Evolutionary conservation across 2,113 vertebrate genomes (phyloP).

Genomic region (Pseudolaguvia tuberculata): DNA sequence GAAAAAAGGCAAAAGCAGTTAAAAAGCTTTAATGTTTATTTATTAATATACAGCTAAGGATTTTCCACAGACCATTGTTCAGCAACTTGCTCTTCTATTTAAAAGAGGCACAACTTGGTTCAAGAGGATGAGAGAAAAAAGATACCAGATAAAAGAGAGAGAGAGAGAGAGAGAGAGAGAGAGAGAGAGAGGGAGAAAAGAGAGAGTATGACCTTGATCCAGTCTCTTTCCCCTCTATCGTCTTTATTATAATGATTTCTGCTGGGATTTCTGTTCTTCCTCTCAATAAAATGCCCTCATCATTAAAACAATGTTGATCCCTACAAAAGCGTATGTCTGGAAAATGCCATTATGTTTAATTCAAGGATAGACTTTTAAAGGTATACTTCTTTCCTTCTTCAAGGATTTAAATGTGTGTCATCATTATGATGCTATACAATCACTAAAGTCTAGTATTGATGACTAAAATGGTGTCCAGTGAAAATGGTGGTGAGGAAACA

Average conservation of each 20-base stretch:
- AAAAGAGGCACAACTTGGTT: slow-evolving; percentile 15
- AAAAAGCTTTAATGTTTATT: too few species aligned
- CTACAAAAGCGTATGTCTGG: slow-evolving; percentile 32
- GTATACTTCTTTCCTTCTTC: too few species aligned
- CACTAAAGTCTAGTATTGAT: not conserved
- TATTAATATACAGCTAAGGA: slow-evolving; percentile 13
- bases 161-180: slow-evolving; percentile 6
- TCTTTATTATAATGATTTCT: slow-evolving; percentile 49
- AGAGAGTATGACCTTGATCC: slow-evolving; percentile 46
- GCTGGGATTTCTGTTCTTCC: slow-evolving; percentile 43
- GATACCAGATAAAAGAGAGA: not conserved
- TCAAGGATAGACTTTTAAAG: slow-evolving; percentile 3
- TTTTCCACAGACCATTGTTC: slow-evolving; percentile 31
- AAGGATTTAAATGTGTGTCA: not conserved
- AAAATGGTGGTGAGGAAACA: not conserved
- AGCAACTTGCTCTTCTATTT: slow-evolving; percentile 18
- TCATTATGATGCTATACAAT: not conserved
- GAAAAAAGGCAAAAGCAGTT: too few species aligned
- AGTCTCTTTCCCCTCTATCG: slow-evolving; percentile 16
- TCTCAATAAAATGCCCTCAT: slow-evolving; percentile 42
- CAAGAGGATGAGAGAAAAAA: too few species aligned
- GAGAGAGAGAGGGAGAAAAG: slow-evolving; percentile 10
- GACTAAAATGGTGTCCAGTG: not conserved
- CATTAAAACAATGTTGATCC: slow-evolving; percentile 49
- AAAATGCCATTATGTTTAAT: slow-evolving; percentile 38